Percentiles rank a stretch among this genome's conserved stretches.
Evolutionary conservation across 2,113 vertebrate genomes (phyloP).

Genomic region (Brachyhypopomus gauderio): DNA sequence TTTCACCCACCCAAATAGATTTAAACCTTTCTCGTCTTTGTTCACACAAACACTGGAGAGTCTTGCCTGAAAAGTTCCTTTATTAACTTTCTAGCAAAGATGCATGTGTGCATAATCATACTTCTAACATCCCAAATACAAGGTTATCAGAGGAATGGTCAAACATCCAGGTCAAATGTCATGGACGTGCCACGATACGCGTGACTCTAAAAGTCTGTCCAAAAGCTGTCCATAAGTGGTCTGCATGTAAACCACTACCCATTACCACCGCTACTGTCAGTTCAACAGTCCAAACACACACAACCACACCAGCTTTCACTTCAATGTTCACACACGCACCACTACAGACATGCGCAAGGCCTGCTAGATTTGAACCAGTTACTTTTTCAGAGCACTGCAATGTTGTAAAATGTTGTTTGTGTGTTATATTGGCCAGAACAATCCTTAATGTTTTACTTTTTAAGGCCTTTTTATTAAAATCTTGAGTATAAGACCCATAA

Average conservation of each 20-base stretch:
- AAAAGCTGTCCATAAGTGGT: background rate
- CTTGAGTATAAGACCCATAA: too few relatives aligned
- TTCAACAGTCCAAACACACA: slow-evolving; percentile 5
- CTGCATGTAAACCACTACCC: background rate
- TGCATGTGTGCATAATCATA: background rate
- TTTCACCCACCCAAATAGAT: background rate
- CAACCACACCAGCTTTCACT: background rate
- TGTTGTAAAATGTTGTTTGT: too few relatives aligned
- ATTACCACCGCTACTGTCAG: slow-evolving; percentile 8
- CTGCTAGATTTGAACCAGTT: too few relatives aligned
- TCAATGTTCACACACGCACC: background rate
- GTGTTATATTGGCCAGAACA: too few relatives aligned
- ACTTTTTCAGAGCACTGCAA: too few relatives aligned
- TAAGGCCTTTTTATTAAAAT: too few relatives aligned
- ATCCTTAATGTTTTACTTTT: too few relatives aligned
- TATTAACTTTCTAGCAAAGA: background rate
- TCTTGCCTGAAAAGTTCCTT: background rate
- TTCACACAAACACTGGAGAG: background rate
- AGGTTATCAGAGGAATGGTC: background rate
- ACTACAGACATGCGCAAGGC: background rate
- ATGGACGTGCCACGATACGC: background rate
- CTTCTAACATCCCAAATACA: background rate
- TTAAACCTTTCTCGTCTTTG: background rate
- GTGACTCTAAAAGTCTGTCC: background rate
- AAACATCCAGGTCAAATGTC: background rate